Percentiles rank a stretch among this genome's conserved stretches.
These are phyloP conservation scores for Drosophila anomelani DNA, from an alignment of 2,888 invertebrate species.

Conservation along the genomic window DNA sequence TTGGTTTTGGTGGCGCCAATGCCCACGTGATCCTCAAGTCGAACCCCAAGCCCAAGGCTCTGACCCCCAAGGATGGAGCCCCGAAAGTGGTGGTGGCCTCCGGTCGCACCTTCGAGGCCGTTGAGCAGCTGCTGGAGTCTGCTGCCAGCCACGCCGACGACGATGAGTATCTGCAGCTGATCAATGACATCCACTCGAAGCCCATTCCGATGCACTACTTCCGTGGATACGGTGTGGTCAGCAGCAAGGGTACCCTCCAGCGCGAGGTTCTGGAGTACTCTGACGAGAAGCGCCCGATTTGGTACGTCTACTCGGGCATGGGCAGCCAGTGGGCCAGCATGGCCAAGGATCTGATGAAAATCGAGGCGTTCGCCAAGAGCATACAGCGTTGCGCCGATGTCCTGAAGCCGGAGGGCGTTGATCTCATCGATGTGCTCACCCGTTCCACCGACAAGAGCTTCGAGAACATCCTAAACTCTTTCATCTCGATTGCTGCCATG, in stretches of 20 bases:
- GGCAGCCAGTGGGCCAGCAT: conserved; percentile 99
- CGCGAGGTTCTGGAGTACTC: conserved; percentile 86
- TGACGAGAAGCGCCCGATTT: conserved; percentile 91
- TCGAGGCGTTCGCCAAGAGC: conserved; percentile 92
- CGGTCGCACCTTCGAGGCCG: conserved; percentile 94
- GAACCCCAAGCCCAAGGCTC: conserved; percentile 89
- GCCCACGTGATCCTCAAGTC: conserved; percentile 95
- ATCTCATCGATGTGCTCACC: conserved; percentile 92
- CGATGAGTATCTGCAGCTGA: conserved; percentile 90
- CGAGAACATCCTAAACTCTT: conserved; percentile 94
- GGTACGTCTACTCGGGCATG: conserved; percentile 99
- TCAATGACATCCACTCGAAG: conserved; percentile 90
- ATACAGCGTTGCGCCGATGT: conserved; percentile 91
- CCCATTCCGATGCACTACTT: conserved; percentile 91
- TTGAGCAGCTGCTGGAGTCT: conserved; percentile 88
- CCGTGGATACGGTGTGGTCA: conserved; percentile 92
- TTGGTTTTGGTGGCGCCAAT: conserved; percentile 99
- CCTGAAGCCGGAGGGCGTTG: conserved; percentile 91
- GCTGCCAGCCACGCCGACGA: conserved; percentile 87
- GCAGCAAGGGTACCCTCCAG: conserved; percentile 84
- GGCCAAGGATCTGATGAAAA: conserved; percentile 93
- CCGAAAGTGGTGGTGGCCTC: conserved; percentile 91
- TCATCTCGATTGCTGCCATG: conserved; percentile 97
- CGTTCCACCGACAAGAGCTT: conserved; percentile 91
- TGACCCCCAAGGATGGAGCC: conserved; percentile 86